Evolutionary conservation across 2,888 invertebrate genomes (phyloP), one percentile per base, ranked within the genome.

Genomic region (Microplitis deprimator): DNA sequence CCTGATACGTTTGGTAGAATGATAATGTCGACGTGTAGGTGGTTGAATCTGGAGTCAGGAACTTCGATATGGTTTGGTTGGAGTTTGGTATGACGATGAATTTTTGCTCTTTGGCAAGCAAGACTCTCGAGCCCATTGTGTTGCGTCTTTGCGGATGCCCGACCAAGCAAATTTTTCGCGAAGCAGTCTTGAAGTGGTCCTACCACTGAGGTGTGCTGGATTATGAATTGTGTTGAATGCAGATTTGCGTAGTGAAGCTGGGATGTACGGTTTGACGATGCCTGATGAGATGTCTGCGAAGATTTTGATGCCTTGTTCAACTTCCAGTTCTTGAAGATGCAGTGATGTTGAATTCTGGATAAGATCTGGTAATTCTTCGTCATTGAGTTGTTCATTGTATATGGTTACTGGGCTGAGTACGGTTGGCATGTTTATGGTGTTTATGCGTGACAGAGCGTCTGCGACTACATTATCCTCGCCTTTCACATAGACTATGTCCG

Each of bases 51-150:
- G 6, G n/a, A 7, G n/a, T 62, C 62, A n/a, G 62, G 62, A 13
- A 77, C 64, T 0, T 79, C 60, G 68, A 85, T 85, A 40, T 62
- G 75, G 6, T 75, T 80, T 7, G 82, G 75, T 38, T 80, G 80
- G 3, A 82, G 73, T n/a, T 65, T 64, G 8, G 80, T 82, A 79
- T 86, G 86, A 13, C 83, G 79, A 1, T 78, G 59, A 6, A 86
- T 73, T 75, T 88, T 89, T 6, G 81, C 62, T 40, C 77, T 73
- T 77, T 88, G 88, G 74, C 86, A 88, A 1, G 76, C 50, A 2
- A 81, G n/a, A 13, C 10, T 41, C 41, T 10, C 41, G 7, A 10
- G 41, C n/a, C 62, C 62, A 17, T 62, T 62, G 62, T 10, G 0
- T 62, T 2, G 62, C 16, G 17, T 62, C 16, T n/a, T 17, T 62